phyloP scores from a whole-genome alignment of 2,888 invertebrate species.

The Stegana nigrithorax region DNA sequence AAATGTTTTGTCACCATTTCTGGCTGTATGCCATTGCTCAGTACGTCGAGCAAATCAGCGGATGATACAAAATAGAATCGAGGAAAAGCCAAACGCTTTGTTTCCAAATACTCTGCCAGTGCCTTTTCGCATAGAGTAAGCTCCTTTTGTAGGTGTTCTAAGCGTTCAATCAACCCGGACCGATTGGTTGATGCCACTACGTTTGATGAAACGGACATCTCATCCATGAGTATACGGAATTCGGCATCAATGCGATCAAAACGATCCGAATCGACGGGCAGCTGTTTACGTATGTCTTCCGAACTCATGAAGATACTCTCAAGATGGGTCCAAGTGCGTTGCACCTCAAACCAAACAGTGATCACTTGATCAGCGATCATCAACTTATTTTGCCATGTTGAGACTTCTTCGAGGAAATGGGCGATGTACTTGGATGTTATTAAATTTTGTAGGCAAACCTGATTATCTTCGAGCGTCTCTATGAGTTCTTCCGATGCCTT shows the following conservation, averaged over 20 bases:
- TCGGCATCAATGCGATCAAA: constrained; percentile 92
- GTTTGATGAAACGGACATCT: constrained; percentile 72
- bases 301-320: constrained; percentile 99
- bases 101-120: constrained; percentile 95
- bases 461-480: constrained; percentile 97
- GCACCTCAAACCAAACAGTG: constrained; percentile 94
- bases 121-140: constrained; percentile 95
- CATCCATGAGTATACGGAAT: constrained; percentile 78
- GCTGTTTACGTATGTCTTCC: constrained; percentile 93
- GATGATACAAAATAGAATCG: constrained; percentile 97
- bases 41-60: constrained; percentile 91
- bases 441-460: constrained; percentile 93
- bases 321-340: constrained; percentile 96
- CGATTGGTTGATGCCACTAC: constrained; percentile 92
- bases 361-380: constrained; percentile 95
- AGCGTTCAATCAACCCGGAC: constrained; percentile 80
- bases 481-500: constrained; percentile 95
- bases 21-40: constrained; percentile 96
- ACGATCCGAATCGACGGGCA: constrained; percentile 92
- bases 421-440: constrained; percentile 97
- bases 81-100: constrained; percentile 94
- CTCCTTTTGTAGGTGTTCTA: constrained; percentile 87
- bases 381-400: constrained; percentile 92
- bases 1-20: constrained; percentile 89
- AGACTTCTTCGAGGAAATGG: constrained; percentile 94